A percentile compares a stretch with the other conserved stretches of the same genome.
Evolutionary conservation across 2,113 vertebrate species (phyloP).

Genomic region (Lepus americanus): DNA sequence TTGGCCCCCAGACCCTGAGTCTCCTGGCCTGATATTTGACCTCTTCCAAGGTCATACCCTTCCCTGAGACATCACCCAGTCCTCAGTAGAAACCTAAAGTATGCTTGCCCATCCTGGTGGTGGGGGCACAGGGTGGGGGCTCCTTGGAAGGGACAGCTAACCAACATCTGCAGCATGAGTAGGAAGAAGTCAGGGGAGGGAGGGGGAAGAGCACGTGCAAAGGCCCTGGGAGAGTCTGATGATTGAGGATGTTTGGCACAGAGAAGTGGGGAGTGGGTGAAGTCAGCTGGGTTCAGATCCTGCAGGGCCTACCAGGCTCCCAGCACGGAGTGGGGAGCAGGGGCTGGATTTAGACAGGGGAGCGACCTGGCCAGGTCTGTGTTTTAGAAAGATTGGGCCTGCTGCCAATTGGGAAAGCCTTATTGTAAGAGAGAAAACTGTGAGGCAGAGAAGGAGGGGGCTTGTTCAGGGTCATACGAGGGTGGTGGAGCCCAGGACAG

Average conservation of each 20-base stretch:
- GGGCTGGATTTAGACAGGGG: not conserved
- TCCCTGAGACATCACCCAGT: not conserved
- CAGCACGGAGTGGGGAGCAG: not conserved
- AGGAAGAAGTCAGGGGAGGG: not conserved
- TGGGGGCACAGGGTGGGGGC: not conserved
- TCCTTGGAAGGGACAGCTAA: not conserved
- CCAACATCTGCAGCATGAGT: not conserved
- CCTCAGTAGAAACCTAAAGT: not conserved
- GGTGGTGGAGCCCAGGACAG: not conserved
- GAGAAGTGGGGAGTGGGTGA: not conserved
- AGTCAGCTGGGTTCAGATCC: not conserved
- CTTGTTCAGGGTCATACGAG: not conserved
- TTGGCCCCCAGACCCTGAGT: no score
- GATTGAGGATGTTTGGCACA: not conserved
- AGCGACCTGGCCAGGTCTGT: not conserved
- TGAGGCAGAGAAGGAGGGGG: not conserved
- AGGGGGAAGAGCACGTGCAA: not conserved
- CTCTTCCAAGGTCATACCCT: not conserved
- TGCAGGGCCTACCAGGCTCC: not conserved
- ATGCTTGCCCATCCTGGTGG: not conserved
- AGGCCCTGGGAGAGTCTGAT: not conserved
- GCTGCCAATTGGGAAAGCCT: not conserved
- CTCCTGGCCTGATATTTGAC: not conserved
- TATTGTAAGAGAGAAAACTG: constrained; percentile 10
- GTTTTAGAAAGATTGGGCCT: not conserved